phyloP scores from a whole-genome alignment of 2,888 invertebrate genomes.

The Eledone cirrhosa region DNA sequence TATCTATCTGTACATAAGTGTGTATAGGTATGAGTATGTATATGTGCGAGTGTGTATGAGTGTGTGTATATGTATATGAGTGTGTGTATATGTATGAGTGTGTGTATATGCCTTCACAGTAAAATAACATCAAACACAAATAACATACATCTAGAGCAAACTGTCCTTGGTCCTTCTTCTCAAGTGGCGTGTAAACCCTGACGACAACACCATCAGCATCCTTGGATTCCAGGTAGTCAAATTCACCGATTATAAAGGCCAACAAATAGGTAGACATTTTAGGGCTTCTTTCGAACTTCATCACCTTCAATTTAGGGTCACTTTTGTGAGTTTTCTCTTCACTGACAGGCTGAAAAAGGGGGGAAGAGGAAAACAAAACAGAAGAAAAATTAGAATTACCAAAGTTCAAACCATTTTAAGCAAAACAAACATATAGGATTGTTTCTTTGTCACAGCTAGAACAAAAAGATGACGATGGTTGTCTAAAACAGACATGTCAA shows the following conservation, averaged over 20 bases:
- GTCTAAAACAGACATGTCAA: no score
- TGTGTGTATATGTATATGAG: no score
- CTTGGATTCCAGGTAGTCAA: slow-evolving; percentile 87
- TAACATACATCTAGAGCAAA: slow-evolving; percentile 85
- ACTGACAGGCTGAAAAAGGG: slow-evolving; percentile 56
- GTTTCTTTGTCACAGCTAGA: no score
- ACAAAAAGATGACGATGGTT: no score
- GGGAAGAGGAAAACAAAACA: not conserved
- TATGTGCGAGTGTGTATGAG: no score
- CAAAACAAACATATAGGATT: no score
- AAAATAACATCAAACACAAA: no score
- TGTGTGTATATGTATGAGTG: no score
- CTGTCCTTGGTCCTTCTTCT: slow-evolving; percentile 88
- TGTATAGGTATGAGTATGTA: no score
- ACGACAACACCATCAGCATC: slow-evolving; percentile 81
- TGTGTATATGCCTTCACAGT: no score
- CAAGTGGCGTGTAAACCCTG: slow-evolving; percentile 77
- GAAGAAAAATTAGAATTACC: not conserved
- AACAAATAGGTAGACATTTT: slow-evolving; percentile 96
- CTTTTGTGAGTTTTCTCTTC: slow-evolving; percentile 49
- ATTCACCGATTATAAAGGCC: slow-evolving; percentile 93
- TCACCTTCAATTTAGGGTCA: slow-evolving; percentile 69
- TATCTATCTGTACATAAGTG: no score
- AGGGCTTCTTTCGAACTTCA: slow-evolving; percentile 85
- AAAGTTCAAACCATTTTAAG: no score